Evolutionary conservation across 2,888 invertebrate species (phyloP).

Genomic region (Odontocolon sp.): DNA sequence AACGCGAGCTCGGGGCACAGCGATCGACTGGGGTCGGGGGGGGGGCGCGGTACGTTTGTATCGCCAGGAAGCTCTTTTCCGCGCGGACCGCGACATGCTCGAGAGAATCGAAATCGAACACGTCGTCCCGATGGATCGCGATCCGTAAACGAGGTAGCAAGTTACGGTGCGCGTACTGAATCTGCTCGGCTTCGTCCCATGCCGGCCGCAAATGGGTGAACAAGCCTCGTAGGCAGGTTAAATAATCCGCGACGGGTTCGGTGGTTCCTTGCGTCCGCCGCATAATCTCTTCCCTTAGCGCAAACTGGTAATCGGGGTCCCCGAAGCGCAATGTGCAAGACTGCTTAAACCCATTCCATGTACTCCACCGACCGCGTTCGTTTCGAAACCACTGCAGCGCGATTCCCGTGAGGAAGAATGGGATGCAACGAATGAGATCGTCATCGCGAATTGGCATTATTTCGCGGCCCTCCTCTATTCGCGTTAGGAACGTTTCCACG

Average conservation of each 20-base stretch:
- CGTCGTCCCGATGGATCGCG: constrained; percentile 6
- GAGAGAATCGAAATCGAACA: constrained; percentile 8
- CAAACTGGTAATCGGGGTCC: constrained; percentile 21
- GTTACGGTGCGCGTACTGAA: constrained; percentile 22
- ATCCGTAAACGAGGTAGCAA: neutral
- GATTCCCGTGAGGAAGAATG: constrained; percentile 29
- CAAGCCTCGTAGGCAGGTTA: neutral
- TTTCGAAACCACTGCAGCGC: constrained; percentile 24
- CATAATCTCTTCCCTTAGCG: constrained; percentile 15
- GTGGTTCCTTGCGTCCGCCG: constrained; percentile 1
- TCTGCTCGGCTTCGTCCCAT: constrained; percentile 5
- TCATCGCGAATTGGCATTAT: neutral
- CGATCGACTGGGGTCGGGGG: neutral
- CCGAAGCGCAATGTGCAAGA: constrained; percentile 8
- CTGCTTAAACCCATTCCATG: neutral
- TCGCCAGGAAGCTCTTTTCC: constrained; percentile 7
- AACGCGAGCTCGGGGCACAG: constrained; percentile 17
- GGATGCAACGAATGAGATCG: constrained; percentile 10
- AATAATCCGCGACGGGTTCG: constrained; percentile 14
- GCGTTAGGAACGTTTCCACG: constrained; percentile 4
- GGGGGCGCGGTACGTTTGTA: neutral
- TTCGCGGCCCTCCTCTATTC: neutral
- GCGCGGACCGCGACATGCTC: constrained; percentile 8
- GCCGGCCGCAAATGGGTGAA: neutral
- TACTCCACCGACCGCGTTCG: neutral